Base-by-base conservation (phyloP, 1,140 invertebrate genomes). In the Drosophila azteca region DNA sequence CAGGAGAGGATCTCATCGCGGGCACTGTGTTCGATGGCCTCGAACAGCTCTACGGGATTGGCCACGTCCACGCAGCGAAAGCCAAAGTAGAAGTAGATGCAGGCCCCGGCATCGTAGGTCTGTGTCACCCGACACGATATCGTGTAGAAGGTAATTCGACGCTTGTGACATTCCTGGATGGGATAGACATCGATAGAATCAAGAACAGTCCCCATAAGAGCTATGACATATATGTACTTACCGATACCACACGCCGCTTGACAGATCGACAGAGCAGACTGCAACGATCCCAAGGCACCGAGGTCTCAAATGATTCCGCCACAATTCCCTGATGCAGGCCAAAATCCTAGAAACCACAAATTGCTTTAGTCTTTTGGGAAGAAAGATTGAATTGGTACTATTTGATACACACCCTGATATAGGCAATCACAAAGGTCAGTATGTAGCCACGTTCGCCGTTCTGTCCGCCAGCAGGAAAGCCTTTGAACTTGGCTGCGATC, bases 381-480 rank as follows among this genome's bases (percentile, higher is more conserved):
- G 3, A 1, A 13, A 39, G 11, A 39, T 39, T 13, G 13, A 39
- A 39, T 39, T 1, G 35, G 35, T 3, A 31, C 31, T 9, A 8
- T 31, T 13, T 7, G 44, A 35, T 39, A 92, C 94, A 94, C 92
- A 96, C 97, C 91, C 98, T 94, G 15, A 99, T 95, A 90, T 99
- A 99, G 13, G 98, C 99, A 65, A 99, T 99, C n/a, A 99, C 97
- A 92, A 99, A 99, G 0, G 99, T 99, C 6, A 99, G 92, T 67
- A 97, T 96, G 80, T 99, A 99, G 6, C 99, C 99, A 41, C 97
- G 94, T 91, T 97, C 95, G 0, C 99, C 99, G 90, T 99, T 99
- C 26, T 95, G 95, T 63, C 97, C 96, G 0, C 98, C 98, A 0
- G 96, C 98, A 2, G 97, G 95, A 43, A 99, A 93, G 7, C 98